Conservation (phyloP, 2,888 invertebrate genomes). For the Stenodema calcarata region DNA sequence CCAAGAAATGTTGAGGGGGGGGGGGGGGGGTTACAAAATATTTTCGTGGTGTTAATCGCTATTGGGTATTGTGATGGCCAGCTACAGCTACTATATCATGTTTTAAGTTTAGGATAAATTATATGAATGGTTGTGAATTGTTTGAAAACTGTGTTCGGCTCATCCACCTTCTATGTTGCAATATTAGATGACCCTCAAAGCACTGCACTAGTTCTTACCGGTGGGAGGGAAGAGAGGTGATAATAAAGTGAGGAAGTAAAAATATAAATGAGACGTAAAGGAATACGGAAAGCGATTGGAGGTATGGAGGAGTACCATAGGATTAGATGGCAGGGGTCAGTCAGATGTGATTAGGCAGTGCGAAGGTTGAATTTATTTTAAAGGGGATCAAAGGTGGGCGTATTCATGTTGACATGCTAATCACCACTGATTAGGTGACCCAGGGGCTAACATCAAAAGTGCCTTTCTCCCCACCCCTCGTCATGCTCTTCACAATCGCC, state of each 20-base stretch:
- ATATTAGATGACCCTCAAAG: too few relatives aligned
- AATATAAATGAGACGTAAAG: not conserved
- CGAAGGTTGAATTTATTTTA: conserved; percentile 51
- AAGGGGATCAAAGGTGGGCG: conserved; percentile 51
- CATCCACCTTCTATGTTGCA: too few relatives aligned
- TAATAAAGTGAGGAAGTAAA: not conserved
- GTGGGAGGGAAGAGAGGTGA: not conserved
- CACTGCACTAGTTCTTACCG: too few relatives aligned
- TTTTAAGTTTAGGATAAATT: too few relatives aligned
- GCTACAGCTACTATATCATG: too few relatives aligned
- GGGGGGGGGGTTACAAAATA: too few relatives aligned
- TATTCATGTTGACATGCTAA: conserved; percentile 54
- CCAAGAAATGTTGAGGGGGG: too few relatives aligned
- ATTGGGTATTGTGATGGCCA: too few relatives aligned
- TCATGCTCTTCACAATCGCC: conserved; percentile 51
- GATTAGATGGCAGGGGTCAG: conserved; percentile 37
- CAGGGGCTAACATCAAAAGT: conserved; percentile 51
- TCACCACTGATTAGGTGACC: conserved; percentile 53
- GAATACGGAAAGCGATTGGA: conserved; percentile 22
- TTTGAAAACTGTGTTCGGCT: too few relatives aligned
- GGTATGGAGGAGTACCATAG: conserved; percentile 6
- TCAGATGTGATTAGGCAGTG: conserved; percentile 46
- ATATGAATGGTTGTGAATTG: too few relatives aligned
- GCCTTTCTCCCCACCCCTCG: not conserved
- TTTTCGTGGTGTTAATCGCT: too few relatives aligned